A percentile compares a stretch with the other conserved stretches of the same genome.
Conservation (phyloP, 2,113 vertebrate genomes). For the Spheniscus mendiculus region DNA sequence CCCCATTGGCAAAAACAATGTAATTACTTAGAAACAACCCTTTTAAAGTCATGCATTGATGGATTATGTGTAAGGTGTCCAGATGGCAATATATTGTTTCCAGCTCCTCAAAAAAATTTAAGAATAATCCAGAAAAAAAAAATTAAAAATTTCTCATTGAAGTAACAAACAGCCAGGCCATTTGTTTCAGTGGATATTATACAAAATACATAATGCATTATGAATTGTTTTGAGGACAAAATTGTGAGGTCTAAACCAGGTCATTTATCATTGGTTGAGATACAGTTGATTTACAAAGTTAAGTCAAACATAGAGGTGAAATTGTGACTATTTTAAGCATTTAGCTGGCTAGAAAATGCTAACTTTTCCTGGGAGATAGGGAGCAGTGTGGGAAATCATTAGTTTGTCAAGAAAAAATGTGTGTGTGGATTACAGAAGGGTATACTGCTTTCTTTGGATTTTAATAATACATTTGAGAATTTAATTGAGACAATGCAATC, state of each 20-base stretch:
- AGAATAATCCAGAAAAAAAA: background rate
- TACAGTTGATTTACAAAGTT: background rate
- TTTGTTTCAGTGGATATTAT: background rate
- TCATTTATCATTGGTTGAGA: background rate
- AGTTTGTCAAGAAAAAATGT: background rate
- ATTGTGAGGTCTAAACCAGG: background rate
- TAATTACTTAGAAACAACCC: background rate
- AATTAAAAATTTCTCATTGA: background rate
- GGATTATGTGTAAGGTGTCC: background rate
- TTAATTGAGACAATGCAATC: background rate
- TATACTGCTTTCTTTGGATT: background rate
- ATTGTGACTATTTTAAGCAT: background rate
- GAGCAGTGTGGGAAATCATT: background rate
- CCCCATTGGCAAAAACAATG: background rate
- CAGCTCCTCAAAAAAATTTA: background rate
- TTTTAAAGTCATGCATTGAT: background rate
- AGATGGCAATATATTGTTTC: background rate
- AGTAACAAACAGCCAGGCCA: background rate
- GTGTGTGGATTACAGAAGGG: accelerated
- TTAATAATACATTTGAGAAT: background rate
- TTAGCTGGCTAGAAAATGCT: background rate
- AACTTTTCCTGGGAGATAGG: background rate
- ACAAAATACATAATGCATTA: background rate
- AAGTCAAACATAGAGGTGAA: background rate
- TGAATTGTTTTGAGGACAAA: background rate